Base-by-base conservation (phyloP, 2,888 invertebrate species). In the Chalcosyrphus nemorum region DNA sequence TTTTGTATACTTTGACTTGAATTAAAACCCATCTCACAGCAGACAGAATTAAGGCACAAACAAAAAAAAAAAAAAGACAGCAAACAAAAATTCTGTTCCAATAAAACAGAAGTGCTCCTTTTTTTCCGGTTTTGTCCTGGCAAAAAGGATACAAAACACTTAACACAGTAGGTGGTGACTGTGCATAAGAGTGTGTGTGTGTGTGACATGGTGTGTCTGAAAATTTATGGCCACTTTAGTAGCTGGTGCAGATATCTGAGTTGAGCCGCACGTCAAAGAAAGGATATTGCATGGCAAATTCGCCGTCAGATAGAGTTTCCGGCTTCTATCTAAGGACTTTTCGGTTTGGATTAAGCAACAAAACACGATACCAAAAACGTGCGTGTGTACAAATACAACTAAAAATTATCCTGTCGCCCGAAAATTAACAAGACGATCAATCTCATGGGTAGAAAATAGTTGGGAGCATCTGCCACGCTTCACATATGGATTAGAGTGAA, bases 181-280 rank as follows among this genome's bases (percentile, higher is more conserved):
- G 19, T 13, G 15, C 5, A 11, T 43, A n/a, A n/a, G n/a, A n/a
- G 15, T 7, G 4, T 35, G 43, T 61, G 54, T 32, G 17, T 45
- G 13, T 57, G 35, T 15, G n/a, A 24, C 24, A 24, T 24, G 24
- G 54, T 63, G 17, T 41, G 43, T 59, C 41, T 24, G 43, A 2
- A 68, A 68, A 80, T 80, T 61, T 59, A 80, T 74, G 29, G 29
- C 54, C 74, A 80, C 52, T 80, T 35, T 29, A 74, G 54, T 54
- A 54, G 65, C n/a, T 50, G 35, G 38, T 59, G 24, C 19, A 47
- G 24, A 35, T 19, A 27, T 21, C 57, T 24, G 9, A 21, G 24
- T 13, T 71, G 19, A 13, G 15, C 38, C 27, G 45, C 56, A 68
- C 11, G 50, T 59, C 59, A 19, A 47, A 50, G 13, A 50, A 29